A percentile compares a stretch with the other conserved stretches of the same genome.
Evolutionary conservation across 2,797 vertebrate species (phyloP).

Genomic region (Lepus townsendii): DNA sequence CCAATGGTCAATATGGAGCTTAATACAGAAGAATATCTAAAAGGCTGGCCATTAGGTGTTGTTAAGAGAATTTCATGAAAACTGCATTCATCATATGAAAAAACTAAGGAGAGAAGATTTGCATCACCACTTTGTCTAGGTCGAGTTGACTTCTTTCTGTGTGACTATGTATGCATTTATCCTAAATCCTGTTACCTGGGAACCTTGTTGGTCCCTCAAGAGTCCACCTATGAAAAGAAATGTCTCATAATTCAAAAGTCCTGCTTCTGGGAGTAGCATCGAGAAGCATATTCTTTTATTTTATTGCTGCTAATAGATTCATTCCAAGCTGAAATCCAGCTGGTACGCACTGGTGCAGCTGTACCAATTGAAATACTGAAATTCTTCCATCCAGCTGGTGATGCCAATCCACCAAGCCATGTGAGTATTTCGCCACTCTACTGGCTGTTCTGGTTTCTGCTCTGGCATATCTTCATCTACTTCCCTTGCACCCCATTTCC

Average conservation of each 20-base stretch:
- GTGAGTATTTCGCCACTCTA: not conserved
- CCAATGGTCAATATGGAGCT: not conserved
- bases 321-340: not conserved
- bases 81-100: not conserved
- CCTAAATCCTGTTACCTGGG: not conserved
- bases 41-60: not conserved
- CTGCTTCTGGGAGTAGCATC: not conserved
- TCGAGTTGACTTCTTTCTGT: not conserved
- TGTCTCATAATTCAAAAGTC: not conserved
- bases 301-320: not conserved
- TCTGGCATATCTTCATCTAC: not conserved
- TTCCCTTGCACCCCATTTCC: not conserved
- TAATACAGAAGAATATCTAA: not conserved
- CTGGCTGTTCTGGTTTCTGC: not conserved
- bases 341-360: not conserved
- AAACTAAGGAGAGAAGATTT: not conserved
- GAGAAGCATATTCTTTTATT: not conserved
- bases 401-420: not conserved
- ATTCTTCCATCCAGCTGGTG: not conserved
- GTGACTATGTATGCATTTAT: not conserved
- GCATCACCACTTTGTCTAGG: not conserved
- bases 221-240: not conserved
- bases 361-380: not conserved
- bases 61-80: conserved; percentile 19
- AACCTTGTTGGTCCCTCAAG: not conserved